Percentiles rank a stretch among this genome's conserved stretches.
Conservation (phyloP, 1,140 invertebrate genomes). For the Drusus annulatus region DNA sequence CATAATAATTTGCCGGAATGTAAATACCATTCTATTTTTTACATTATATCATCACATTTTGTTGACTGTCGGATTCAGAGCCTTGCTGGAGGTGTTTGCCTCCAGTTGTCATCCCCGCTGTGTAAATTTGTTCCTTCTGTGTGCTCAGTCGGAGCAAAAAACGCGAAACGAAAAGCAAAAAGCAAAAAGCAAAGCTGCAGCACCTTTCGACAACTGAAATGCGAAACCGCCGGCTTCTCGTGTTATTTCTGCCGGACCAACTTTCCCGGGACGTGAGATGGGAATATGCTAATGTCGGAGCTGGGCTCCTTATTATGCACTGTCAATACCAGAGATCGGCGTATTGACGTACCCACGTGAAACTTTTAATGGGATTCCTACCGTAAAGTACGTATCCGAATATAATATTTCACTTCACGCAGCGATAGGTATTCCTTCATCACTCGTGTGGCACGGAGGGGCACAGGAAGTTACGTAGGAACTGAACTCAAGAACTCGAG, state of each 20-base stretch:
- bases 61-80: neutral
- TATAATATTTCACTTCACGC: conserved; percentile 5
- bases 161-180: conserved; percentile 13
- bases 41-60: neutral
- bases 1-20: too few species aligned
- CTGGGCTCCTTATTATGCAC: conserved; percentile 14
- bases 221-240: conserved; percentile 42
- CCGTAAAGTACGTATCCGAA: conserved; percentile 28
- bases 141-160: conserved; percentile 39
- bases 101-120: conserved; percentile 1
- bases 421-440: too few species aligned
- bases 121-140: conserved; percentile 49
- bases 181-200: neutral
- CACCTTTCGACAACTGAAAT: conserved; percentile 51
- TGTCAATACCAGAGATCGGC: conserved; percentile 31
- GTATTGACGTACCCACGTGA: conserved; percentile 19
- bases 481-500: too few species aligned
- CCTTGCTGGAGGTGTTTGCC: conserved; percentile 1
- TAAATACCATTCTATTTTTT: neutral
- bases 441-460: too few species aligned
- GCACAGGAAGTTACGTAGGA: too few species aligned
- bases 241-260: conserved; percentile 49
- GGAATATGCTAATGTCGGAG: conserved; percentile 22
- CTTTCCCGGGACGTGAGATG: conserved; percentile 36
- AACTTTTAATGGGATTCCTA: conserved; percentile 31